A percentile compares a stretch with the other conserved stretches of the same genome.
Conservation (phyloP, 2,113 vertebrate species). For the Oplegnathus fasciatus region DNA sequence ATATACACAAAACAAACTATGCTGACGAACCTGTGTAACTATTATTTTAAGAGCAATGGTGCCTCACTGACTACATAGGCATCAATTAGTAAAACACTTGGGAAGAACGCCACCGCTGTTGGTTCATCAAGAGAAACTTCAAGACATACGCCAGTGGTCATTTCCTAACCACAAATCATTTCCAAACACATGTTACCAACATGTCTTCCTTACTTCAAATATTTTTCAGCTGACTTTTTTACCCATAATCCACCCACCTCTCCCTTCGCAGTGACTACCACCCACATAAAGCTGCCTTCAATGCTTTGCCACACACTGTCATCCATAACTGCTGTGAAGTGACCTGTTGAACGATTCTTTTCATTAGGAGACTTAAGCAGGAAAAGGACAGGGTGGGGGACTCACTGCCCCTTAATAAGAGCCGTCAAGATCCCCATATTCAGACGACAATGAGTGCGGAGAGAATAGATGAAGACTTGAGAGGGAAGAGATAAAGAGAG, state of each 20-base stretch:
- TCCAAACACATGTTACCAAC: not conserved
- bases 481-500: slow-evolving; percentile 36
- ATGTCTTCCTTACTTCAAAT: slow-evolving; percentile 1
- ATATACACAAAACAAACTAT: too few relatives aligned
- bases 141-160: not conserved
- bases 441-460: slow-evolving; percentile 25
- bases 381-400: slow-evolving; percentile 8
- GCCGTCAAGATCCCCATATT: slow-evolving; percentile 24
- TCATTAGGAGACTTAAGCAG: slow-evolving; percentile 33
- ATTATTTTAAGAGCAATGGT: not conserved
- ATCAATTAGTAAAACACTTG: not conserved
- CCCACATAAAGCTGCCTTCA: slow-evolving; percentile 42
- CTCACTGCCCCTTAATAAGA: slow-evolving; percentile 30
- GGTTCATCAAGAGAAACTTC: not conserved
- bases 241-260: slow-evolving; percentile 2
- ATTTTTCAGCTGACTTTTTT: not conserved
- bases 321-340: slow-evolving; percentile 55
- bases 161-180: slow-evolving; percentile 1
- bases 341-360: slow-evolving; percentile 49
- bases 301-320: slow-evolving; percentile 35
- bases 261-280: slow-evolving; percentile 19
- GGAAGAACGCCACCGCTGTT: not conserved
- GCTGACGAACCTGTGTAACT: too few relatives aligned
- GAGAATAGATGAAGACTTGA: slow-evolving; percentile 47
- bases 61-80: not conserved